phyloP scores from a whole-genome alignment of 2,888 invertebrate genomes.

The Rhorus exstirpatorius region DNA sequence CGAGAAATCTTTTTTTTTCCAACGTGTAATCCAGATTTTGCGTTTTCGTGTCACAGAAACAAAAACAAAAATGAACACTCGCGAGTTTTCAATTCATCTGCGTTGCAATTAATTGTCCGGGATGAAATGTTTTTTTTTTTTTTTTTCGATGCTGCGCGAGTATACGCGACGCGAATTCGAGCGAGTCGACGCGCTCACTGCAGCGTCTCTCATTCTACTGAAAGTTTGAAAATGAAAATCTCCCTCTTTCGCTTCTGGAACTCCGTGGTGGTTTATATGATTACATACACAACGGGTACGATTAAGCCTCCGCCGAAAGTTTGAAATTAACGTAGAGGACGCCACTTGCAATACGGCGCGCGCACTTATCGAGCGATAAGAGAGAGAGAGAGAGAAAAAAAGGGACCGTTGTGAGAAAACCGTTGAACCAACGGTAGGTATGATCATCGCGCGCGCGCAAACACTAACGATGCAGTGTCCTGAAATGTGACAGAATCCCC shows the following conservation, averaged over 20 bases:
- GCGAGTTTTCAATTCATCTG: conserved; percentile 10
- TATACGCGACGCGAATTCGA: conserved; percentile 33
- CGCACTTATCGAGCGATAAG: background rate
- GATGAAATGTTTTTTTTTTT: conserved; percentile 13
- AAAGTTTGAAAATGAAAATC: conserved; percentile 45
- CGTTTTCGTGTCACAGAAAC: conserved; percentile 27
- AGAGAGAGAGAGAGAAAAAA: too few species aligned
- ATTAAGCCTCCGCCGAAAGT: background rate
- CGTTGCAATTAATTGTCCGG: background rate
- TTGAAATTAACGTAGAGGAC: conserved; percentile 5
- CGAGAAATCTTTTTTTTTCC: background rate
- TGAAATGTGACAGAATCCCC: too few species aligned
- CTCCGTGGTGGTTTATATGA: background rate
- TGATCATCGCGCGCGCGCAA: too few species aligned
- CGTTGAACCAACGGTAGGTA: too few species aligned
- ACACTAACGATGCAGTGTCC: too few species aligned
- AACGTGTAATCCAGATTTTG: conserved; percentile 55
- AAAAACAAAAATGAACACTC: conserved; percentile 21
- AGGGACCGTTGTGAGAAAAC: too few species aligned
- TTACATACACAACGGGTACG: background rate
- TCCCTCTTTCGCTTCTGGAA: conserved; percentile 42
- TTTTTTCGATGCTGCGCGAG: background rate
- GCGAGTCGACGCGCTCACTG: conserved; percentile 52
- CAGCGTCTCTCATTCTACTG: conserved; percentile 63
- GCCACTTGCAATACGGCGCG: conserved; percentile 8